Evolutionary conservation across 2,113 vertebrate genomes (phyloP), one percentile per base, ranked within the genome.

Genomic region (Regulus satrapa): DNA sequence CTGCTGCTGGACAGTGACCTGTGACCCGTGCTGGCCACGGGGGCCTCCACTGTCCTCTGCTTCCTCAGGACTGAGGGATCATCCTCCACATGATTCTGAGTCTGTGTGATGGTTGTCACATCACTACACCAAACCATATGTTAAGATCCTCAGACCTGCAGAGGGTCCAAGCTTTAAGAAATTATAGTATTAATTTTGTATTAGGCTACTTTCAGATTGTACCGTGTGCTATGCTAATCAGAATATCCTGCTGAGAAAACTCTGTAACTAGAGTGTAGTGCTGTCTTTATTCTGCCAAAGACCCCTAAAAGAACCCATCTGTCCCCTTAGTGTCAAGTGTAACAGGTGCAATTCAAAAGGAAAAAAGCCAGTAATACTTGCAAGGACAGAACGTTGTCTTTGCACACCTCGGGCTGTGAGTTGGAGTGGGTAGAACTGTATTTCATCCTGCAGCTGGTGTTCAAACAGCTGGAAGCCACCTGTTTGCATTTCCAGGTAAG

Each of bases 1-100:
- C 10, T 66, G 46, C 51, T 82, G 64, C 56, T 58, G 71, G 32
- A 19, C 21, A 32, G 36, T 20, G 52, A 58, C 14, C 77, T 1
- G 1, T 16, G 45, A 58, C 5, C 8, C 14, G 8, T 2, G 2
- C 1, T n/a, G 26, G 21, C 82, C 48, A 16, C 4, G 2, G 18
- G 8, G 12, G 17, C 38, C 12, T 43, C 48, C 26, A 6, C 3
- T 9, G 7, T 40, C 5, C 2, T 45, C 62, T 62, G 46, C 61
- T n/a, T 52, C 66, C 51, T 45, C 24, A 32, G 46, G 69, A 32
- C 1, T 8, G 29, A 86, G 23, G 36, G 51, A 21, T 66, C 3
- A 5, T 18, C 34, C 51, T 71, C 61, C 26, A 12, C 3, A 25
- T 3, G 18, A 36, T n/a, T 48, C 43, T 1, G 0, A 63, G 19